Evolutionary conservation across 2,797 vertebrate genomes (phyloP), one percentile per base, ranked within the genome.

Genomic region (Clarias laeviceps): DNA sequence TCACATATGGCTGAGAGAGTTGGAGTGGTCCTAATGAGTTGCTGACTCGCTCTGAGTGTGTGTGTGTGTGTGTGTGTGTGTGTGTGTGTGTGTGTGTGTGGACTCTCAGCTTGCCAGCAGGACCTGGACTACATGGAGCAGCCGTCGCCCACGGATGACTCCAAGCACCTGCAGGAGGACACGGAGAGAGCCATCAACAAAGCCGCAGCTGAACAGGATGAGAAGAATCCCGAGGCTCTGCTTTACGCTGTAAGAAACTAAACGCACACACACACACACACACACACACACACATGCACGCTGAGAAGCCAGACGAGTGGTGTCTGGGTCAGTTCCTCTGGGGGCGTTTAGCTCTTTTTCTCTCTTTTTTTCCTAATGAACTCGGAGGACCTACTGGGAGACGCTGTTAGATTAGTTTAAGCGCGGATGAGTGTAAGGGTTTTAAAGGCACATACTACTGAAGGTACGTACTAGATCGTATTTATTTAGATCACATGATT

Each of bases 121-220:
- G 97, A 98, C 87, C 96, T 95, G 22, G 98, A 98, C 89, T 99
- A 99, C 94, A 96, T 99, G 96, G 98, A 99, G 89, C 98, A 98
- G 90, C 97, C 97, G 11, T 97, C 96, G 5, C 96, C 96, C 91
- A 96, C 93, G 0, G 96, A 97, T 76, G 94, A 97, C 92, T 95
- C 97, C 90, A 97, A 96, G 88, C 96, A 97, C 91, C 94, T 97
- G 90, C 97, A 97, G 93, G 97, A 98, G 93, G 97, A 99, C 93
- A 98, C 96, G 0, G 94, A 97, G 88, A 95, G 94, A 91, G 95
- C 97, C 87, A 98, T 99, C 92, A 95, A 94, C 90, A 96, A 96
- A 92, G 97, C 97, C 4, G 95, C 94, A 65, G 93, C 96, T 40
- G 97, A 98, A 80, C 96, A 96, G 91, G 96, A 97, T 84, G 97